These are phyloP conservation scores for Pampusana beccarii DNA, from an alignment of 2,113 vertebrate species.

Conservation along the genomic window DNA sequence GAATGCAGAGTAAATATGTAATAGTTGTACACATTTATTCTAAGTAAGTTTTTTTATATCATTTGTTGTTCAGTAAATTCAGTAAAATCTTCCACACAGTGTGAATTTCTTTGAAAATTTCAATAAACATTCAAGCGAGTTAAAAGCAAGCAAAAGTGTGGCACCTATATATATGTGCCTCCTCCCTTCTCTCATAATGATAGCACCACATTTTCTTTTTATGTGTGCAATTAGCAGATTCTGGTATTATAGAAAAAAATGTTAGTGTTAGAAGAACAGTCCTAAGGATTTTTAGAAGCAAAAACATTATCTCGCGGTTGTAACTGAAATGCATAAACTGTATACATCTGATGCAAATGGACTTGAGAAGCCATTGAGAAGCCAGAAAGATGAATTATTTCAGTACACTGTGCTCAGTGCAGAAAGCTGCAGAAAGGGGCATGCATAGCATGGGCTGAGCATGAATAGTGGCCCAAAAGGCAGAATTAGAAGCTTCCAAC, in stretches of 20 bases:
- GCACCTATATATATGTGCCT: not conserved
- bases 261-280: not conserved
- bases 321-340: not conserved
- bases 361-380: not conserved
- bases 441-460: not conserved
- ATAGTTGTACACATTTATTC: not conserved
- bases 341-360: not conserved
- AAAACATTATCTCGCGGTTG: not conserved
- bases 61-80: not conserved
- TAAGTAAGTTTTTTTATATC: not conserved
- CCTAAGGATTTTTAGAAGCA: not conserved
- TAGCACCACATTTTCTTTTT: not conserved
- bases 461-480: accelerated
- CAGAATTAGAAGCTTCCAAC: not conserved
- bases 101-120: not conserved
- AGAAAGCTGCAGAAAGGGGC: not conserved
- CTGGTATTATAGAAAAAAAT: not conserved
- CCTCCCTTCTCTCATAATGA: accelerated
- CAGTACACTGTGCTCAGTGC: not conserved
- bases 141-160: not conserved
- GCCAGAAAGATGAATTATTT: not conserved
- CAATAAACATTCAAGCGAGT: not conserved
- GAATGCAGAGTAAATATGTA: not conserved
- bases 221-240: not conserved
- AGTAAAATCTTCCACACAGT: not conserved